Base-by-base conservation (phyloP, 1,140 invertebrate genomes). In the Megathymus violae region DNA sequence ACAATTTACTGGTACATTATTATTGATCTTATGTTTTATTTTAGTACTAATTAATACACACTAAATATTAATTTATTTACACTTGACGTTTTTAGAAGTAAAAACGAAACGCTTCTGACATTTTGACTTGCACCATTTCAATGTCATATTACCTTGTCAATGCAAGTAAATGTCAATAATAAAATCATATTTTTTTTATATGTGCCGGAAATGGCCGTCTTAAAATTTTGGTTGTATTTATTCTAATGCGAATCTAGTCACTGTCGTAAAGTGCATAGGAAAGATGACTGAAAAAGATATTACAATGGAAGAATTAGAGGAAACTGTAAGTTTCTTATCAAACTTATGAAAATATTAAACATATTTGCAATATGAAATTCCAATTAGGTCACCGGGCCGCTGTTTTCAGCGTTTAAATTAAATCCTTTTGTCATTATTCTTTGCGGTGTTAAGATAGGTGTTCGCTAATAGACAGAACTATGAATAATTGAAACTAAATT, bases 251-350 rank as follows among this genome's bases (percentile, higher is more conserved):
- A 22, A 38, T 63, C 31, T 38, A 56, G 31, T 38, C 17, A 63
- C 13, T 61, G 66, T 56, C 64, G 27, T 61, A 19, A 48, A 66
- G 51, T 63, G 41, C 46, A 22, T 34, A 25, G 13, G 48, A 41
- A 78, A 71, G 0, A 86, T 86, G 83, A 80, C 75, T 71, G 80
- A 82, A 46, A 81, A 86, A 66, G 74, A 86, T 14, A 71, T 86
- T 14, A 78, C 83, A 9, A 77, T 86, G 64, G 81, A 84, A 51
- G 81, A 86, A 44, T 65, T 86, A 7, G 83, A 86, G 17, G 81
- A 84, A 62, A 77, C 83, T 56, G 83, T 86, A 56, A 78, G 80
- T 46, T 10, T 44, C 4, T 31, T 9, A 6, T 4, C 27, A 25
- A 25, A 31, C 3, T 56, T 56, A 11, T 36, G 3, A 36, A 7